A percentile compares a stretch with the other conserved stretches of the same genome.
These are phyloP conservation scores for Hirtodrosophila cameraria DNA, from an alignment of 2,888 invertebrate species.

Conservation along the genomic window DNA sequence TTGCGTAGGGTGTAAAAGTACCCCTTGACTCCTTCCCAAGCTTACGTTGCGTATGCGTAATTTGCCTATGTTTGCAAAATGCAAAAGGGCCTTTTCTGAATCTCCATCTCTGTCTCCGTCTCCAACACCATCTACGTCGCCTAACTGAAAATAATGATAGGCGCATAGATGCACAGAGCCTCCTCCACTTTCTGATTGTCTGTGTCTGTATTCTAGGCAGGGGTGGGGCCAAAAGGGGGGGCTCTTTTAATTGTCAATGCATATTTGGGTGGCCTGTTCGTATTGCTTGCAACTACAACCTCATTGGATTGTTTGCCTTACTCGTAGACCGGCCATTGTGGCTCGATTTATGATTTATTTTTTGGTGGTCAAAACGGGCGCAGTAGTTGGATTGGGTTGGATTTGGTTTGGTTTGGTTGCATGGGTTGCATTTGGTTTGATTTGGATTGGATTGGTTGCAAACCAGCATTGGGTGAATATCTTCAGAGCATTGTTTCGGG, in stretches of 20 bases:
- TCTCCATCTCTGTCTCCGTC: slow-evolving; percentile 21
- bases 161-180: slow-evolving; percentile 20
- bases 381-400: no score
- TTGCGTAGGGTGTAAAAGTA: slow-evolving; percentile 28
- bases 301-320: slow-evolving; percentile 55
- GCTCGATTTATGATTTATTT: slow-evolving; percentile 74
- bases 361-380: slow-evolving; percentile 50
- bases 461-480: slow-evolving; percentile 3
- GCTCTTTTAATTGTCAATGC: slow-evolving; percentile 73
- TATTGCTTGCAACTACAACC: background rate
- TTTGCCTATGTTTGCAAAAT: slow-evolving; percentile 64
- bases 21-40: background rate
- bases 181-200: slow-evolving; percentile 8
- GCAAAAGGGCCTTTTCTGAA: slow-evolving; percentile 53
- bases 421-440: no score
- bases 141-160: slow-evolving; percentile 74
- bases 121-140: no score
- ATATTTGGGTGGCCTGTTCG: slow-evolving; percentile 51
- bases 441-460: background rate
- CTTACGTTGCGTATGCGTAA: slow-evolving; percentile 57
- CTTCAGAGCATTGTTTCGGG: background rate
- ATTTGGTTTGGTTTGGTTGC: no score
- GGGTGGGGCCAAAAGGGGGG: slow-evolving; percentile 1
- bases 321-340: slow-evolving; percentile 52
- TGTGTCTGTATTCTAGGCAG: slow-evolving; percentile 2